Base-by-base conservation (phyloP, 2,113 vertebrate genomes). In the Phalacrocorax carbo region DNA sequence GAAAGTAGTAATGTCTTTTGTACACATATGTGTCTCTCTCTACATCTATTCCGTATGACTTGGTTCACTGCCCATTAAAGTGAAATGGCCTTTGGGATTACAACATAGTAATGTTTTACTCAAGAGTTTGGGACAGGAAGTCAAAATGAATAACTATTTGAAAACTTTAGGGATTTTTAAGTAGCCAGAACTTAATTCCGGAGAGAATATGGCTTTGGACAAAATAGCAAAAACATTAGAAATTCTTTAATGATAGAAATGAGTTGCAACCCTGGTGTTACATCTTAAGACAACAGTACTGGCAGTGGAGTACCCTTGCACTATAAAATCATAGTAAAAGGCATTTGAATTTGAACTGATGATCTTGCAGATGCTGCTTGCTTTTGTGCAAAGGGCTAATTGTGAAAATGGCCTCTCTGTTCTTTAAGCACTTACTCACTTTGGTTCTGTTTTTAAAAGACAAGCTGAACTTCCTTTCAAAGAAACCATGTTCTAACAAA, bases 71-170 rank as follows among this genome's bases (percentile, higher is more conserved):
- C 92, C 93, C 82, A 64, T 46, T 88, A 76, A 86, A 94, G 88
- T 90, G 71, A 94, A 95, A 26, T 86, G 82, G 34, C 80, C 71
- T 94, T 81, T 93, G 95, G 82, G 90, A 89, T 90, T 96, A 86
- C 68, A 92, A 55, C 71, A 60, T 40, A 80, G 86, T 81, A 64
- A 77, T 64, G 60, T 83, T 95, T 83, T 88, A 88, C 79, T 90
- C 68, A 65, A 73, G 76, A 92, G 69, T 86, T 91, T 97, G 71
- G 89, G 89, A 91, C 81, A 87, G 93, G 91, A 95, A 95, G 75
- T 94, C 27, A 80, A 89, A 94, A 60, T 46, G 22, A 90, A 22
- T 82, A 85, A 85, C 77, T 82, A 30, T 94, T 93, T 85, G 78
- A 87, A 93, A 89, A 89, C 86, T 82, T 79, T 3, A 65, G 94